phyloP scores from a whole-genome alignment of 1,140 invertebrate genomes.

The Drosophila bocqueti region DNA sequence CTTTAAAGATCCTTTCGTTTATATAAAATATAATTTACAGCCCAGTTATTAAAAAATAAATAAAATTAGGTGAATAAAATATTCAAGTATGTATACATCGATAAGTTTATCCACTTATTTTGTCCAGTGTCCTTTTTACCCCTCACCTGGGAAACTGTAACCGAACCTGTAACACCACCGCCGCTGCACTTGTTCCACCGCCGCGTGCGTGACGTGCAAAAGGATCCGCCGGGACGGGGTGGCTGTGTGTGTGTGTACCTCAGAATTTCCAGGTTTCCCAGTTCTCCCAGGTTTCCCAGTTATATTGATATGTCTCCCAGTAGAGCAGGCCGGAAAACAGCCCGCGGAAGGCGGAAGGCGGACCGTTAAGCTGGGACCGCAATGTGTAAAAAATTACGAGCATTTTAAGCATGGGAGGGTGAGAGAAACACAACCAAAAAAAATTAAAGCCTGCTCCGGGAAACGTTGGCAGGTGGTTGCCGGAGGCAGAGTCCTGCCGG shows the following conservation, averaged over 20 bases:
- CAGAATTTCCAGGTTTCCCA: constrained; percentile 13
- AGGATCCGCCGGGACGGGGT: neutral
- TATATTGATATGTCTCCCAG: constrained; percentile 84
- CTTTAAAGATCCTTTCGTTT: too few relatives aligned
- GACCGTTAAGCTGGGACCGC: constrained; percentile 74
- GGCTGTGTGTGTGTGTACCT: neutral
- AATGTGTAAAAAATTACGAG: constrained; percentile 84
- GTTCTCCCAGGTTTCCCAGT: constrained; percentile 28
- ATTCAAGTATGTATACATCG: neutral
- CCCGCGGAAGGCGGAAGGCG: constrained; percentile 38
- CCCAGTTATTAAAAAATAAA: neutral
- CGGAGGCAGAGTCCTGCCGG: constrained; percentile 20
- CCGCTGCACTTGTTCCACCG: constrained; percentile 66
- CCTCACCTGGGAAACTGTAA: constrained; percentile 16
- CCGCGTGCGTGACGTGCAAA: constrained; percentile 35
- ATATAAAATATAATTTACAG: too few relatives aligned
- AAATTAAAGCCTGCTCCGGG: constrained; percentile 22
- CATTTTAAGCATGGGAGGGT: constrained; percentile 34
- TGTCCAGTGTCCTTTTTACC: neutral
- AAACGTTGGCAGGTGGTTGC: constrained; percentile 57
- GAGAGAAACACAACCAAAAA: constrained; percentile 20
- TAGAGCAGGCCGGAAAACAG: constrained; percentile 70
- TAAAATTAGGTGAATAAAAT: neutral
- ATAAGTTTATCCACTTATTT: neutral
- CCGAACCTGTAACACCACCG: constrained; percentile 14